Conservation (phyloP, 2,113 vertebrate genomes). For the Stomatorhinus ivindoensis region DNA sequence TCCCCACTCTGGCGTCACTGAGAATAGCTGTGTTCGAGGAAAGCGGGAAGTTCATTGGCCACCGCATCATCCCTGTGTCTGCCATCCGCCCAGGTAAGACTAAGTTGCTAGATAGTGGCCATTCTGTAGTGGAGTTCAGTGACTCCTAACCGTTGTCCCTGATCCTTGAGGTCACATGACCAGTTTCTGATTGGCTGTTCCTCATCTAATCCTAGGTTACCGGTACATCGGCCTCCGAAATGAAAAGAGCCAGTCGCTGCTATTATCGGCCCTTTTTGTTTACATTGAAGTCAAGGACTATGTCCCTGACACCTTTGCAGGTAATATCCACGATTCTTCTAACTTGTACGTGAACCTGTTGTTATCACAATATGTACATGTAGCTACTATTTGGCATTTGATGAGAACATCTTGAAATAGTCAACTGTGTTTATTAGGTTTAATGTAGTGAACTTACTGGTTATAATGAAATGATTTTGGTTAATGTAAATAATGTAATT, state of each 20-base stretch:
- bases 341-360: background rate
- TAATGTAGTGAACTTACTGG: background rate
- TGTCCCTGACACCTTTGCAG: constrained; percentile 92
- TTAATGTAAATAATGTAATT: background rate
- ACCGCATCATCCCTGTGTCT: constrained; percentile 87
- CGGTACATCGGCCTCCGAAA: constrained; percentile 89
- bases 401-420: background rate
- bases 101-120: background rate
- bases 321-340: constrained; percentile 45
- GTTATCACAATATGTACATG: background rate
- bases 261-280: constrained; percentile 82
- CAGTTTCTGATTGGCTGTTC: background rate
- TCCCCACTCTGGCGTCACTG: constrained; percentile 84
- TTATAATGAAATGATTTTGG: background rate
- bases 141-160: background rate
- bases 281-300: constrained; percentile 97
- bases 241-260: constrained; percentile 89
- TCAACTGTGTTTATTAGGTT: background rate
- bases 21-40: constrained; percentile 94
- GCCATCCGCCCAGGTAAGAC: constrained; percentile 84
- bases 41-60: constrained; percentile 93
- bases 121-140: background rate
- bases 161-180: background rate
- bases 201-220: constrained; percentile 66
- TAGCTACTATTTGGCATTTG: background rate